Evolutionary conservation across 2,797 vertebrate species (phyloP), one percentile per base, ranked within the genome.

Genomic region (Danio tinwini): DNA sequence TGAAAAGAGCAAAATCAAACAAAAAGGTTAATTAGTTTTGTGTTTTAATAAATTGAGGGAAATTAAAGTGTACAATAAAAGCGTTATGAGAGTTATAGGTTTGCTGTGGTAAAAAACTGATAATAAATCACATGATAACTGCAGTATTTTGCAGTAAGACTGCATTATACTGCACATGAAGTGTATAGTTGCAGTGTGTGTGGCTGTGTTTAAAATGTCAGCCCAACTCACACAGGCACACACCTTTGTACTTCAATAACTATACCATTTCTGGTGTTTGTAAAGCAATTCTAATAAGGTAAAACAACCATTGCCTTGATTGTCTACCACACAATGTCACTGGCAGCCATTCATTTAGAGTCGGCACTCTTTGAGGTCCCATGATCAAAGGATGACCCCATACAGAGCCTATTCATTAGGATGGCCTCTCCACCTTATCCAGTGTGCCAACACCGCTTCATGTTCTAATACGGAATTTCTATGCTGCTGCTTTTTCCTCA

Each of bases 391-490:
- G 50, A 76, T 50, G 75, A 79, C 78, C 76, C 52, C 50, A 79
- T 84, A 84, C 72, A 74, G 78, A 83, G 67, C 59, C 81, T 70
- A 71, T 75, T 77, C 78, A 84, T 74, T 80, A 79, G 75, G 78
- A 79, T 52, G 40, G 71, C 75, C 63, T 56, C 79, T 80, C 21
- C 72, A 74, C 73, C 59, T 70, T 76, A 83, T 80, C 67, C 78
- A 47, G 21, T 75, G 62, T 82, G 65, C 50, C 68, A 65, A 76
- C 72, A 84, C 40, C 17, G 76, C 83, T 83, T 65, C 63, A 76
- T 73, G 76, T 83, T 82, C 77, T 80, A 84, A 84, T 83, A 65
- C 79, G 52, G 59, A 59, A 86, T 84, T 84, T 84, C 75, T 83
- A 81, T 83, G 78, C 82, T 72, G 62, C 61, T 75, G 79, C 59